Conservation (phyloP, 2,888 invertebrate species). For the Acanthosepion lycidas region DNA sequence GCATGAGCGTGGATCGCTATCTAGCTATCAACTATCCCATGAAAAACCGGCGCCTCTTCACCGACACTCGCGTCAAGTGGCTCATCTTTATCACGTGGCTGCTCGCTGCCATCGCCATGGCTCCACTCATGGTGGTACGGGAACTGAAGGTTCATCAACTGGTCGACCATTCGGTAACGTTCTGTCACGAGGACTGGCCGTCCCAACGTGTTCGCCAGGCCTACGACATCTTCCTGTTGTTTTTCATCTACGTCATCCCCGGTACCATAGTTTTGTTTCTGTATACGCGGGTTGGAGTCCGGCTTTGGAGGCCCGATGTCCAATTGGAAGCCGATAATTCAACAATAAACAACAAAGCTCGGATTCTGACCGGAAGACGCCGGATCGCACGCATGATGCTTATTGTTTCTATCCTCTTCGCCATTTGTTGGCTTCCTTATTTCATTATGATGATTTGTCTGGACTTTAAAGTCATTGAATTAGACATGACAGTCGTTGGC, state of each 20-base stretch:
- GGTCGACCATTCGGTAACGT: slow-evolving; percentile 36
- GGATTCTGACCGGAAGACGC: slow-evolving; percentile 80
- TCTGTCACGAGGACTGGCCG: slow-evolving; percentile 60
- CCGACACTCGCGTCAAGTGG: slow-evolving; percentile 80
- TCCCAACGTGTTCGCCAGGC: slow-evolving; percentile 76
- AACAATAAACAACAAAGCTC: slow-evolving; percentile 54
- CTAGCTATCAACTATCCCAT: slow-evolving; percentile 84
- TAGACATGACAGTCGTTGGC: slow-evolving; percentile 67
- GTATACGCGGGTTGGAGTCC: slow-evolving; percentile 76
- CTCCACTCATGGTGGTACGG: slow-evolving; percentile 79
- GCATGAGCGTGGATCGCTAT: slow-evolving; percentile 84
- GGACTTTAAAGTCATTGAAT: slow-evolving; percentile 76
- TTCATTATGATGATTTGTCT: slow-evolving; percentile 81
- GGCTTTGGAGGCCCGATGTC: slow-evolving; percentile 68
- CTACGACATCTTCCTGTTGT: slow-evolving; percentile 82
- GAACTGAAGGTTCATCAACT: slow-evolving; percentile 59
- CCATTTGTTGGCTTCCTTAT: slow-evolving; percentile 86
- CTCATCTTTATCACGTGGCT: slow-evolving; percentile 81
- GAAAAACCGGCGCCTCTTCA: slow-evolving; percentile 82
- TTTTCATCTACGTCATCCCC: slow-evolving; percentile 84
- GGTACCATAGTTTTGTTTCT: slow-evolving; percentile 77
- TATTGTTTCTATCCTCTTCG: slow-evolving; percentile 83
- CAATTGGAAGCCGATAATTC: slow-evolving; percentile 61
- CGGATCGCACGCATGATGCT: slow-evolving; percentile 85
- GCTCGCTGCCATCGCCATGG: slow-evolving; percentile 81